A percentile compares a stretch with the other conserved stretches of the same genome.
phyloP scores from a whole-genome alignment of 2,797 vertebrate genomes.

The Galagoides demidoff region DNA sequence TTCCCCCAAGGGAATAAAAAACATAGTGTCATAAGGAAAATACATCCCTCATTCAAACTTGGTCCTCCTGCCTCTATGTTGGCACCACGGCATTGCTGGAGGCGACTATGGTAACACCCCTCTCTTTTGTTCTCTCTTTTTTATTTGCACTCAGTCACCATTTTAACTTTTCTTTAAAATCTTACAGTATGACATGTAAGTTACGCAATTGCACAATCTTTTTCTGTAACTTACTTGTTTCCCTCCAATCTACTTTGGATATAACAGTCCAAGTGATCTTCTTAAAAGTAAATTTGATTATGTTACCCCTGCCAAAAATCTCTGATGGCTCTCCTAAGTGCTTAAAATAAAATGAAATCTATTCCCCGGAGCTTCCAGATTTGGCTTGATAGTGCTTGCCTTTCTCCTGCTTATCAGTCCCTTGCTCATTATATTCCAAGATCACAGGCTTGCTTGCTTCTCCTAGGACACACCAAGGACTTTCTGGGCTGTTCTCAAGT shows the following conservation, averaged over 20 bases:
- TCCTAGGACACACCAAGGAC: neutral
- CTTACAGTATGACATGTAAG: fast-evolving
- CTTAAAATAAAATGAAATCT: neutral
- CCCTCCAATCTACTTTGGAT: neutral
- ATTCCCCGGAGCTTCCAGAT: neutral
- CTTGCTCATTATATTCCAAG: neutral
- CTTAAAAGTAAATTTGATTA: neutral
- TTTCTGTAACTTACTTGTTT: neutral
- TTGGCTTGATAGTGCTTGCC: neutral
- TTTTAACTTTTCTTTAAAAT: neutral
- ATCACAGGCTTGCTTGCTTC: neutral
- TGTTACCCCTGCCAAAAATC: neutral
- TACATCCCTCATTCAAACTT: no score
- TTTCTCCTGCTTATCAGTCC: fast-evolving
- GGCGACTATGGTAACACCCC: fast-evolving
- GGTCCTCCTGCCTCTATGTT: fast-evolving
- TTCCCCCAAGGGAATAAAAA: neutral
- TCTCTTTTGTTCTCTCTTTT: neutral
- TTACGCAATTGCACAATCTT: neutral
- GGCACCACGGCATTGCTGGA: fast-evolving
- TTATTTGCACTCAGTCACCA: neutral
- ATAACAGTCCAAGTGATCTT: neutral
- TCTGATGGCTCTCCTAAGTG: neutral
- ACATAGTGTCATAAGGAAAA: neutral
- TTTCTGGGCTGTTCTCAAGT: neutral